These are phyloP conservation scores for Frieseomelitta varia DNA, from an alignment of 1,140 invertebrate genomes.

Conservation along the genomic window DNA sequence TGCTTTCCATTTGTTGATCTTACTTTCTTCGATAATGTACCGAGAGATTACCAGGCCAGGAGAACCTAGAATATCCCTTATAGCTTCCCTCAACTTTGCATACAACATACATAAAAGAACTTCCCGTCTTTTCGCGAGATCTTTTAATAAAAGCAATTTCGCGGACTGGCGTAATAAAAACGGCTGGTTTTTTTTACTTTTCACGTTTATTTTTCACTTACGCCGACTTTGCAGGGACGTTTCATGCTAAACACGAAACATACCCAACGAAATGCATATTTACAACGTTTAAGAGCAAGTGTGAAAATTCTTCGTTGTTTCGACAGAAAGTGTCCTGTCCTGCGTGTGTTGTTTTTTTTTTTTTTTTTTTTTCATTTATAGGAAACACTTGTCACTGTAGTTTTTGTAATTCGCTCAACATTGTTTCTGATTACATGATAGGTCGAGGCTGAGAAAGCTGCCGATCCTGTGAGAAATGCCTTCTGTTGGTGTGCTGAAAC, in stretches of 20 bases:
- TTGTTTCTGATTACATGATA: neutral
- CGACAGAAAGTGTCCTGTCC: neutral
- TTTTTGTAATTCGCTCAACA: neutral
- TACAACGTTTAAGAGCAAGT: neutral
- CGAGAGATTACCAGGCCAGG: too few relatives aligned
- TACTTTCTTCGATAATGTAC: neutral
- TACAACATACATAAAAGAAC: neutral
- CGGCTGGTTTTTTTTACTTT: neutral
- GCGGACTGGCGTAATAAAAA: neutral
- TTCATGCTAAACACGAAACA: too few relatives aligned
- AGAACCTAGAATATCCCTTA: neutral
- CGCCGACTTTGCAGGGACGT: neutral
- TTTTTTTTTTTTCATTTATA: neutral
- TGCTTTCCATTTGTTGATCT: neutral
- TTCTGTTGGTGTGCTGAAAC: constrained; percentile 19
- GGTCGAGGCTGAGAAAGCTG: neutral
- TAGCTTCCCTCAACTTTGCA: neutral
- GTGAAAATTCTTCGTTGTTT: constrained; percentile 17
- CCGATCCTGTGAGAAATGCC: constrained; percentile 29
- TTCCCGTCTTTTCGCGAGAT: neutral
- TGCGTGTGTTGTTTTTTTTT: neutral
- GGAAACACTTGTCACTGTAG: neutral
- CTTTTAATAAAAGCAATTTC: neutral
- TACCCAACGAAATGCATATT: neutral
- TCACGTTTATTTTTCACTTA: neutral